A percentile compares a stretch with the other conserved stretches of the same genome.
Conservation (phyloP, 2,797 vertebrate genomes). For the Amblyopsis hoosieri region DNA sequence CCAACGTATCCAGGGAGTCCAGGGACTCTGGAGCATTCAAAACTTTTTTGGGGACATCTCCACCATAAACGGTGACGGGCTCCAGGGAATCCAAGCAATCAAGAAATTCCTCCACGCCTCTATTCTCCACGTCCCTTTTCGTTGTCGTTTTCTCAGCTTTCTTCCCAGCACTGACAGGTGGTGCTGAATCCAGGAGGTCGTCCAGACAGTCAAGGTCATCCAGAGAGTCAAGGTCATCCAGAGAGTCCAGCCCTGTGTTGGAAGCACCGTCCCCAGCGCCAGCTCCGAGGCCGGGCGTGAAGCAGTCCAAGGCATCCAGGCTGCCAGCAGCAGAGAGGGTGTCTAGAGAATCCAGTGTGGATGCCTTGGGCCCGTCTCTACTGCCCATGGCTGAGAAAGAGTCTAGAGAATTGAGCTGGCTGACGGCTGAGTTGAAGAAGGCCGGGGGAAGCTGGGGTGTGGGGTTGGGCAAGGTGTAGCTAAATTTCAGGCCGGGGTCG, state of each 20-base stretch:
- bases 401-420: slow-evolving; percentile 84
- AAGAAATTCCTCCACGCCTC: slow-evolving; percentile 42
- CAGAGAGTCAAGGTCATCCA: slow-evolving; percentile 76
- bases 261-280: slow-evolving; percentile 45
- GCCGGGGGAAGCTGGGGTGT: slow-evolving; percentile 85
- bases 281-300: slow-evolving; percentile 3
- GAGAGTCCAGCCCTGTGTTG: slow-evolving; percentile 50
- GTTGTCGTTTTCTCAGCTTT: neutral
- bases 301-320: slow-evolving; percentile 38
- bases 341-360: slow-evolving; percentile 71
- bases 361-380: neutral
- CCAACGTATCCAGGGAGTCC: slow-evolving; percentile 77
- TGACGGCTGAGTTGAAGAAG: slow-evolving; percentile 83
- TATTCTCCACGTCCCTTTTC: neutral
- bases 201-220: slow-evolving; percentile 67
- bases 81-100: slow-evolving; percentile 72
- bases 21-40: slow-evolving; percentile 24
- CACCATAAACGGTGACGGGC: slow-evolving; percentile 29
- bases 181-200: slow-evolving; percentile 24
- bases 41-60: neutral
- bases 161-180: neutral
- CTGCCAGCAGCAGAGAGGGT: slow-evolving; percentile 32
- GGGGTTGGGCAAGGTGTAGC: slow-evolving; percentile 74
- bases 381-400: slow-evolving; percentile 66
- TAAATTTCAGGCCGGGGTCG: neutral